These are phyloP conservation scores for Podabrus alpinus DNA, from an alignment of 2,888 invertebrate species.

Conservation along the genomic window DNA sequence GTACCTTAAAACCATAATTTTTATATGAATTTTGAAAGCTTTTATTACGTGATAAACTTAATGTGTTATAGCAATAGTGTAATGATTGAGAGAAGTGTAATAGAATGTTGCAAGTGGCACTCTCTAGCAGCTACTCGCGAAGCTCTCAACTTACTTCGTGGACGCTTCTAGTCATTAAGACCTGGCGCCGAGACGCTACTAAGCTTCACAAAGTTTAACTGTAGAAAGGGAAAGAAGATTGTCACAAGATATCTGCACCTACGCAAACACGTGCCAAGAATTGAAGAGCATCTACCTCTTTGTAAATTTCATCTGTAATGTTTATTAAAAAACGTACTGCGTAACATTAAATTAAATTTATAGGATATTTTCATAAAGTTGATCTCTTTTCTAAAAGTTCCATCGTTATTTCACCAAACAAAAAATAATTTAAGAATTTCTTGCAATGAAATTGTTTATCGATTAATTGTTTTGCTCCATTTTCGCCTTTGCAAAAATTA, in stretches of 20 bases:
- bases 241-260: constrained; percentile 35
- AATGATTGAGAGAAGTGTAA: not conserved
- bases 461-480: not conserved
- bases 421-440: not conserved
- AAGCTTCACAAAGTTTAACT: constrained; percentile 14
- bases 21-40: not conserved
- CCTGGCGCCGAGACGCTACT: constrained; percentile 39
- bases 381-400: not conserved
- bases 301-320: constrained; percentile 41
- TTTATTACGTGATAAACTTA: not conserved
- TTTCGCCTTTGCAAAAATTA: not conserved
- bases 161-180: constrained; percentile 9
- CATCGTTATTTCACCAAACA: not conserved
- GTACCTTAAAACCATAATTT: not conserved
- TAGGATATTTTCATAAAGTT: constrained; percentile 2
- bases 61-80: not conserved
- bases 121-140: constrained; percentile 7
- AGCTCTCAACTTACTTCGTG: constrained; percentile 11
- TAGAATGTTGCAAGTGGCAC: not conserved
- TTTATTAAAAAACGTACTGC: constrained; percentile 43
- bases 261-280: constrained; percentile 39
- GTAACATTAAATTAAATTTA: constrained; percentile 17
- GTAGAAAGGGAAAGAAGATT: constrained; percentile 28
- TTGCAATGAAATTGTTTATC: not conserved
- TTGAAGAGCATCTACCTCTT: constrained; percentile 38